phyloP scores from a whole-genome alignment of 2,113 vertebrate species.

The Anguilla rostrata region DNA sequence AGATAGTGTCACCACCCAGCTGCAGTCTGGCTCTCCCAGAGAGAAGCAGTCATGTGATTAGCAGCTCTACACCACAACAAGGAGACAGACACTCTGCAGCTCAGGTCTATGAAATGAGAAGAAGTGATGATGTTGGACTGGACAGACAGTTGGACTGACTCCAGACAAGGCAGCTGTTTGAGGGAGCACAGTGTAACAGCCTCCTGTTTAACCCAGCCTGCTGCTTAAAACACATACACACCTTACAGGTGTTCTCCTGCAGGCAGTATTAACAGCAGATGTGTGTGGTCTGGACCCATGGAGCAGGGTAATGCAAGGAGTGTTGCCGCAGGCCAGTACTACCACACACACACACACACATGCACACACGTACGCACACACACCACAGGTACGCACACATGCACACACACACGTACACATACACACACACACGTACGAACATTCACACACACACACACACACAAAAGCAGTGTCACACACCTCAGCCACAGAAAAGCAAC shows the following conservation, averaged over 20 bases:
- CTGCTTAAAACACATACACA: neutral
- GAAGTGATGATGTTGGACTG: no score
- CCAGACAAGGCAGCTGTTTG: neutral
- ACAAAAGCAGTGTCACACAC: neutral
- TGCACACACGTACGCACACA: slow-evolving; percentile 2
- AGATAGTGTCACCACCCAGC: neutral
- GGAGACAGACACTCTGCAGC: no score
- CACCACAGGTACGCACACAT: slow-evolving; percentile 5
- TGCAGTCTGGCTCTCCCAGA: neutral
- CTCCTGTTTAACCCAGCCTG: neutral
- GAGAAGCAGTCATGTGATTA: neutral
- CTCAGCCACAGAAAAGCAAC: neutral
- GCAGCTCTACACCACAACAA: neutral
- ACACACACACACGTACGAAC: neutral
- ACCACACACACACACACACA: slow-evolving; percentile 9
- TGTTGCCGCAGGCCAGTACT: neutral
- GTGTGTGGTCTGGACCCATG: neutral
- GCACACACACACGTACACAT: slow-evolving; percentile 23
- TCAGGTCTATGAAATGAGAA: no score
- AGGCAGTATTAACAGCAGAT: neutral
- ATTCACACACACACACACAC: neutral
- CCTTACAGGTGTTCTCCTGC: neutral
- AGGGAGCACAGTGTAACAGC: neutral
- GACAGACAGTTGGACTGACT: neutral
- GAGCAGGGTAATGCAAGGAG: neutral